Evolutionary conservation across 1,140 invertebrate genomes (phyloP), one percentile per base, ranked within the genome.

Genomic region (Zaprionus tsacasi): DNA sequence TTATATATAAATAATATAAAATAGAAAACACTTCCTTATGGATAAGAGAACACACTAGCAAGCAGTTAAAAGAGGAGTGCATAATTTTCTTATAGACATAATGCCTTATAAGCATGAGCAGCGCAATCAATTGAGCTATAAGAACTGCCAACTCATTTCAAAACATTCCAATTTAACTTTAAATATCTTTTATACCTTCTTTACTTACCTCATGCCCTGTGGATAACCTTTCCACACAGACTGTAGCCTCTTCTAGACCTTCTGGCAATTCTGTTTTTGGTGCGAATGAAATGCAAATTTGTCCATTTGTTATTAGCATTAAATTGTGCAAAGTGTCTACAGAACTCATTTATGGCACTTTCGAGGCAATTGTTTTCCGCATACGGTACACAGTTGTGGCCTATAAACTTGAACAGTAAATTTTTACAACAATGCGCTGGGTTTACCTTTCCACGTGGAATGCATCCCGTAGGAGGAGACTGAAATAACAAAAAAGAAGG

Each of bases 361-460:
- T 79, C 70, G 75, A 35, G 50, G 61, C 72, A 71, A 71, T 69
- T 69, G 38, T 63, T 69, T 72, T 52, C 38, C 30, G 38, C 74
- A 73, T 70, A 78, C 69, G 79, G 55, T 66, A 40, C 73, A 58
- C 82, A 78, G 58, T 87, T 88, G 79, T 82, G 82, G 82, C 83
- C 72, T 79, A 88, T 87, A 88, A 88, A 87, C 40, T 82, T 82
- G 54, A 73, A 52, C 77, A 70, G 60, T 87, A 88, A 75, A 87
- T 88, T 87, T 87, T 87, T 88, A 80, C 77, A 82, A 88, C 79
- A 82, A 82, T 82, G 64, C 69, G 60, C 58, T 76, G 30, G 45
- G 54, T 59, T 63, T 21, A 45, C 36, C 61, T 52, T 59, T 56
- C 58, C 33, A 2, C 13, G n/a, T 3, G 64, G 57, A 72, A 65